These are phyloP conservation scores for Scaptomyza parva DNA, from an alignment of 2,888 invertebrate species.

Conservation along the genomic window DNA sequence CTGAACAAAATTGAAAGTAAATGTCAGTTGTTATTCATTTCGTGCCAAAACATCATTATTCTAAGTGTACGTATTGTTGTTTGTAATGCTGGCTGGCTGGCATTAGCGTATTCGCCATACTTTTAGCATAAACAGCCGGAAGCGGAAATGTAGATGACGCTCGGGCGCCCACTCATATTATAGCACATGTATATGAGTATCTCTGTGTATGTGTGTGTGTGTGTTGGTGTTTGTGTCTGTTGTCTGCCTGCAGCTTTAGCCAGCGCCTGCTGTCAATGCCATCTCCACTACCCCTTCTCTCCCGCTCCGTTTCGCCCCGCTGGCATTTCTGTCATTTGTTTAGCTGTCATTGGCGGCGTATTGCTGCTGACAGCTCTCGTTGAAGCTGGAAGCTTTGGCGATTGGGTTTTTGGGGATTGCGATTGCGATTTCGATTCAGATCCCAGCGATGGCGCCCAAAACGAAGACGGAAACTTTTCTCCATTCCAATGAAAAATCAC, in stretches of 20 bases:
- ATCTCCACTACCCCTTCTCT: slow-evolving; percentile 12
- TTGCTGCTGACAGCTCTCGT: slow-evolving; percentile 71
- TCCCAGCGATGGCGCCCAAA: slow-evolving; percentile 65
- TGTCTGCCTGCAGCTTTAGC: slow-evolving; percentile 32
- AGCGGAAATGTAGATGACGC: slow-evolving; percentile 77
- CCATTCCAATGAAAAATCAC: slow-evolving; percentile 67
- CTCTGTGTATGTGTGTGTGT: slow-evolving; percentile 24
- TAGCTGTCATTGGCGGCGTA: slow-evolving; percentile 79
- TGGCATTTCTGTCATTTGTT: slow-evolving; percentile 73
- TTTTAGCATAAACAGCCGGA: slow-evolving; percentile 78
- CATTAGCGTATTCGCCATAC: slow-evolving; percentile 67
- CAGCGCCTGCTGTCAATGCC: slow-evolving; percentile 49
- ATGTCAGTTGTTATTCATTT: neutral
- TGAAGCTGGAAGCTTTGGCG: slow-evolving; percentile 23
- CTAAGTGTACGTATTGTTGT: slow-evolving; percentile 28
- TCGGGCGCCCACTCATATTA: slow-evolving; percentile 35
- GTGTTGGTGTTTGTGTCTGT: slow-evolving; percentile 24
- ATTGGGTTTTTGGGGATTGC: slow-evolving; percentile 11
- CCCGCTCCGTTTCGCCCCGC: slow-evolving; percentile 9
- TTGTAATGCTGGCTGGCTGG: slow-evolving; percentile 33
- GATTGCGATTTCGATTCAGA: slow-evolving; percentile 12
- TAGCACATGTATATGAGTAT: too few relatives aligned
- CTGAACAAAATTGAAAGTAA: neutral
- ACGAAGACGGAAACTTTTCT: slow-evolving; percentile 25
- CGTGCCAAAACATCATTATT: neutral